Conservation (phyloP, 2,888 invertebrate genomes). For the Folsomia manolachei region DNA sequence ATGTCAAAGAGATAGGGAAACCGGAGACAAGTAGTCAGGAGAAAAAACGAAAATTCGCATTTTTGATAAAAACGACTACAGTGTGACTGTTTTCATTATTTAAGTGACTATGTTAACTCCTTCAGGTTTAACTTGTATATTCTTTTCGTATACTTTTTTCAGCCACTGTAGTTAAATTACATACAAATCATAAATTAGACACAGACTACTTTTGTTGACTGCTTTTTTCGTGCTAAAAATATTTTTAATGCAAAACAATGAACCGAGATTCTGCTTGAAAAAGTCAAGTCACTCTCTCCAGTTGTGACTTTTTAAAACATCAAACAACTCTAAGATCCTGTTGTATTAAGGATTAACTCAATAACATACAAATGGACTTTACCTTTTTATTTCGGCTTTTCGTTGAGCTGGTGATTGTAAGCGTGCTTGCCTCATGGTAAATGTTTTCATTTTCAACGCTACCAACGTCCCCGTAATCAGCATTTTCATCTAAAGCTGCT, state of each 20-base stretch:
- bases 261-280: no score
- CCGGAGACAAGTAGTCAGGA: no score
- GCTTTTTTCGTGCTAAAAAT: no score
- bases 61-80: no score
- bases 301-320: no score
- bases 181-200: constrained; percentile 34
- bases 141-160: no score
- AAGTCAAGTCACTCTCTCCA: no score
- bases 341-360: no score
- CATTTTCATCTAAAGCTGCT: constrained; percentile 34
- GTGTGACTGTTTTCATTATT: neutral
- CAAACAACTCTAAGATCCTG: no score
- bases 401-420: constrained; percentile 37
- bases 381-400: constrained; percentile 21
- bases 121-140: neutral
- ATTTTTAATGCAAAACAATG: no score
- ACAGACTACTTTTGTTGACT: no score
- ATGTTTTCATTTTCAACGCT: constrained; percentile 33
- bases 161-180: constrained; percentile 17
- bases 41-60: constrained; percentile 1
- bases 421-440: constrained; percentile 41
- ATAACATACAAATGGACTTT: no score
- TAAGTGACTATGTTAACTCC: neutral
- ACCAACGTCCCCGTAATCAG: constrained; percentile 25
- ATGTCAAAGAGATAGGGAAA: neutral